Percentiles rank a stretch among this genome's conserved stretches.
These are phyloP conservation scores for Orchesellides sinensis DNA, from an alignment of 2,888 invertebrate genomes.

Conservation along the genomic window DNA sequence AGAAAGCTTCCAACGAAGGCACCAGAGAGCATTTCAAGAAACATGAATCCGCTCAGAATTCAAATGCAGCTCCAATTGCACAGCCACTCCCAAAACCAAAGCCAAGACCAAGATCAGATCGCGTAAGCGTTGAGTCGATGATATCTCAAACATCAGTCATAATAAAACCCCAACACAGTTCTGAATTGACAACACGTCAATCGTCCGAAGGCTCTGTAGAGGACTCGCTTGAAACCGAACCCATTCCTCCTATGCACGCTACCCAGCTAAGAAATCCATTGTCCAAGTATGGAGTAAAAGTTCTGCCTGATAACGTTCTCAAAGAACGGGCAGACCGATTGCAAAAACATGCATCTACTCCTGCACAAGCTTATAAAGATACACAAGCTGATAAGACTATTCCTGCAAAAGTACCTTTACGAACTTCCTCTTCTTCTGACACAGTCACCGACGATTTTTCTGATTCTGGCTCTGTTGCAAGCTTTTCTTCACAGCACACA, in stretches of 20 bases:
- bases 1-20: slow-evolving; percentile 32
- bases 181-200: not conserved
- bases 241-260: slow-evolving; percentile 24
- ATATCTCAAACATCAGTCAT: slow-evolving; percentile 14
- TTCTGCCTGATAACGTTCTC: slow-evolving; percentile 73
- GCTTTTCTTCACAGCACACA: slow-evolving; percentile 20
- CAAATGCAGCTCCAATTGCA: not conserved
- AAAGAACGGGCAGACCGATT: slow-evolving; percentile 64
- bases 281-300: slow-evolving; percentile 73
- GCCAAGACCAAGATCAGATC: slow-evolving; percentile 68
- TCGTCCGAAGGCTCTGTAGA: slow-evolving; percentile 5
- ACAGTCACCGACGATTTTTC: slow-evolving; percentile 37
- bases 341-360: not conserved
- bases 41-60: too few species aligned
- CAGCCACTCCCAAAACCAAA: slow-evolving; percentile 55
- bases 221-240: not conserved
- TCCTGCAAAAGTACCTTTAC: slow-evolving; percentile 26
- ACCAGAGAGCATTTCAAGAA: slow-evolving; percentile 1
- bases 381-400: slow-evolving; percentile 17
- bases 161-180: not conserved
- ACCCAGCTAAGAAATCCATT: slow-evolving; percentile 63
- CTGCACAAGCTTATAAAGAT: slow-evolving; percentile 36
- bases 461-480: slow-evolving; percentile 49
- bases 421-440: slow-evolving; percentile 32
- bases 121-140: slow-evolving; percentile 57